These are phyloP conservation scores for Eupithecia subumbrata DNA, from an alignment of 2,888 invertebrate species.

Conservation along the genomic window DNA sequence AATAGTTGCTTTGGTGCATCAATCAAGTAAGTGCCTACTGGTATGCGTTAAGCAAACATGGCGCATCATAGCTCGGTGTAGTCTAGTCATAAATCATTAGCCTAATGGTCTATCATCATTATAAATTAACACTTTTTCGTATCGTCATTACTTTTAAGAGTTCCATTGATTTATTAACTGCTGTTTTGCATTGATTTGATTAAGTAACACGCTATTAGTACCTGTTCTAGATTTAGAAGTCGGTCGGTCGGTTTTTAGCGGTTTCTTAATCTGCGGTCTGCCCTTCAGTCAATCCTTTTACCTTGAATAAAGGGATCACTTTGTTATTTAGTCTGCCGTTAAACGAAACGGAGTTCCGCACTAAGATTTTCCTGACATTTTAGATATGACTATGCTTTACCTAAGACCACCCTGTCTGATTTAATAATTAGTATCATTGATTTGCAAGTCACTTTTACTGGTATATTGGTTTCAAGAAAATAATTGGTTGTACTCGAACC, in stretches of 20 bases:
- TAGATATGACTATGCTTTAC: neutral
- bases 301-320: neutral
- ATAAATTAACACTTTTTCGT: conserved; percentile 21
- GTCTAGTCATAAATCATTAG: conserved; percentile 28
- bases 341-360: neutral
- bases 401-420: neutral
- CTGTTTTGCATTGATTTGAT: conserved; percentile 4
- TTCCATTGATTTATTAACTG: conserved; percentile 14
- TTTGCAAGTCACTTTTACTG: neutral
- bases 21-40: conserved; percentile 18
- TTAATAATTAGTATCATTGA: neutral
- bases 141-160: conserved; percentile 15
- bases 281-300: neutral
- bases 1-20: conserved; percentile 14
- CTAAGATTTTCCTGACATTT: neutral
- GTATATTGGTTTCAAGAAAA: neutral
- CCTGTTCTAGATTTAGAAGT: neutral
- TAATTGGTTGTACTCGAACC: conserved; percentile 1
- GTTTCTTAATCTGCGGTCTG: neutral
- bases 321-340: neutral
- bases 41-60: conserved; percentile 29
- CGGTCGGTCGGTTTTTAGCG: neutral
- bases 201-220: neutral
- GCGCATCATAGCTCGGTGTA: conserved; percentile 14
- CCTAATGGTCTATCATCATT: conserved; percentile 26